Base-by-base conservation (phyloP, 2,113 vertebrate species). In the Bubo bubo region DNA sequence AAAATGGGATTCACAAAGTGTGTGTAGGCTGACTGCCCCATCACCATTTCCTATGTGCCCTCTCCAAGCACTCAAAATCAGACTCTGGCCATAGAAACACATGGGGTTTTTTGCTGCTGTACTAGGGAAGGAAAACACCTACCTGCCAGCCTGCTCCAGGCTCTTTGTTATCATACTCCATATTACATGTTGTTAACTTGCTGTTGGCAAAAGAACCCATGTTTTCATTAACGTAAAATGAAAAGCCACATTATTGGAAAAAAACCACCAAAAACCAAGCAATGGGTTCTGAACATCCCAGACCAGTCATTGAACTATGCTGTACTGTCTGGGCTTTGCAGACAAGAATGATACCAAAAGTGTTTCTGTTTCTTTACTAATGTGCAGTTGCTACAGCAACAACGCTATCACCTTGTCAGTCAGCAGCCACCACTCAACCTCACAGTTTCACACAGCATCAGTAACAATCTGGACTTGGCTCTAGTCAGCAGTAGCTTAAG, bases 271-370 rank as follows among this genome's bases (percentile, higher is more conserved):
- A 72, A 79, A 9, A 2, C 8, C 9, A 74, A 74, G 49, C 16
- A 53, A 56, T 17, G 39, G 14, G 13, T 13, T 53, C 66, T 79
- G 70, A 35, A 43, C 23, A 66, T 86, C 45, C n/a, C 41, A 73
- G 64, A 17, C 68, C n/a, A 59, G 32, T 34, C 63, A 35, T 4
- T 3, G 2, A 86, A 37, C 55, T n/a, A 28, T 0, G 0, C 73
- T 62, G 30, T 20, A 18, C 35, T 59, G 27, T 19, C 49, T 79
- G 37, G 35, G n/a, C 58, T 80, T 68, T 86, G 50, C 79, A 86
- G 53, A 52, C 81, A 66, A 62, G 72, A 95, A 74, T 13, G 12
- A 55, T 71, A 79, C 62, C 13, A 45, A 67, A 79, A 84, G 24
- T 3, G 8, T 49, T 75, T 64, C 21, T 79, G 53, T 66, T 93